Base-by-base conservation (phyloP, 2,797 vertebrate genomes). In the Psittacula echo region DNA sequence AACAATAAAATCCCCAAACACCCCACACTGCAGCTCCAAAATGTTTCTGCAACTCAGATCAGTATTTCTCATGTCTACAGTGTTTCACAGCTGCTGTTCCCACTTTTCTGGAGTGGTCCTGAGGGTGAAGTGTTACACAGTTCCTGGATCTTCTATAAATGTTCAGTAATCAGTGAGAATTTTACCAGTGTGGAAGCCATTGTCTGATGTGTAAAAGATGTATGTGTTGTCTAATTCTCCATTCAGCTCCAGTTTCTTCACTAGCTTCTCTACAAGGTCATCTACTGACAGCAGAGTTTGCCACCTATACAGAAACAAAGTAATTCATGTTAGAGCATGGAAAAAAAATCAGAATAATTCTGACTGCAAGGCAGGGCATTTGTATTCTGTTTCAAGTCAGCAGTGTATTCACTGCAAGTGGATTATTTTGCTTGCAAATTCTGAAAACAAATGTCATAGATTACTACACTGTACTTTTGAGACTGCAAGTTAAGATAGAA, bases 151-250 rank as follows among this genome's bases (percentile, higher is more conserved):
- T 67, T 67, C n/a, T 77, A 75, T 34, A 87, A 72, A n/a, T 3
- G 10, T n/a, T n/a, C 41, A 83, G 37, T 44, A 89, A 58, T 51
- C 42, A 78, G 41, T 42, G 16, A 93, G 86, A 82, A 18, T 22
- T 56, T 81, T 94, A 99, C 99, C 99, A 87, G 99, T 99, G 97
- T 99, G 99, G 96, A 99, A 99, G 85, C 99, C 99, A 15, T 99
- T 99, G 97, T 99, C 99, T 9, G 99, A 99, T 32, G 99, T 99
- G 87, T 99, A 99, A 93, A 99, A 98, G 96, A 99, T 97, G 90
- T 99, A 99, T 0, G 99, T 99, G 97, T 99, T 99, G 90, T 99
- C 98, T 58, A 99, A 97, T 86, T 99, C 99, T 62, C 98, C 98
- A 20, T 98, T 98, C 88, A 94, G 91, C 90, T 99, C 98, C 90